phyloP scores from a whole-genome alignment of 2,113 vertebrate species.

The Ahaetulla prasina region DNA sequence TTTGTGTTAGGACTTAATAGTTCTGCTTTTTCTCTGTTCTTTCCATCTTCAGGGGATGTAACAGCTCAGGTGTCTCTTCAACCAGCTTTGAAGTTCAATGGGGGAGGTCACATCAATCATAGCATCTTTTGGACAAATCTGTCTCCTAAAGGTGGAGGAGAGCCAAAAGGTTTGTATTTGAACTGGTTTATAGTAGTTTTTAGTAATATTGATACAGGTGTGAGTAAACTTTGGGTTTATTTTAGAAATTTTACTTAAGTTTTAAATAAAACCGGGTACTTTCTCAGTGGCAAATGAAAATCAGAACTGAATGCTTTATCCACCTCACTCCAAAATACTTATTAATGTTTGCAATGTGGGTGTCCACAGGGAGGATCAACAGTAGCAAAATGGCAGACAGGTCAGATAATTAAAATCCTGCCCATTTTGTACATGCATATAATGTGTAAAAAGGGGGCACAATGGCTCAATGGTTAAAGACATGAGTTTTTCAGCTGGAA shows the following conservation, averaged over 20 bases:
- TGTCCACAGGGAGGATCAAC: neutral
- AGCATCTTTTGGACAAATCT: conserved; percentile 98
- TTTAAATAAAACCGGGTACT: neutral
- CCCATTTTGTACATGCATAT: neutral
- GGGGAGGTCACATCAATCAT: conserved; percentile 95
- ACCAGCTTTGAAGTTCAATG: conserved; percentile 89
- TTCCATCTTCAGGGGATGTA: conserved; percentile 80
- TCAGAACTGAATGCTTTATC: neutral
- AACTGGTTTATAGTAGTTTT: conserved; percentile 5
- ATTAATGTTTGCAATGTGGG: neutral
- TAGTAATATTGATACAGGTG: neutral
- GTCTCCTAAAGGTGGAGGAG: conserved; percentile 86
- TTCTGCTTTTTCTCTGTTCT: neutral
- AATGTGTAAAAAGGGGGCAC: neutral
- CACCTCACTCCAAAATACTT: neutral
- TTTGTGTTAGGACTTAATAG: neutral
- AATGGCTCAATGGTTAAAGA: neutral
- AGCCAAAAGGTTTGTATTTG: conserved; percentile 81
- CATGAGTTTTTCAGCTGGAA: neutral
- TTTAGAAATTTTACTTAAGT: neutral
- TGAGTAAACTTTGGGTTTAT: neutral
- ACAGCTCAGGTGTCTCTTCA: conserved; percentile 88
- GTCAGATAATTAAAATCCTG: neutral
- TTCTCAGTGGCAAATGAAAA: neutral
- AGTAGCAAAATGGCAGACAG: neutral